Base-by-base conservation (phyloP, 2,888 invertebrate genomes). In the Platerodrilus igneus region DNA sequence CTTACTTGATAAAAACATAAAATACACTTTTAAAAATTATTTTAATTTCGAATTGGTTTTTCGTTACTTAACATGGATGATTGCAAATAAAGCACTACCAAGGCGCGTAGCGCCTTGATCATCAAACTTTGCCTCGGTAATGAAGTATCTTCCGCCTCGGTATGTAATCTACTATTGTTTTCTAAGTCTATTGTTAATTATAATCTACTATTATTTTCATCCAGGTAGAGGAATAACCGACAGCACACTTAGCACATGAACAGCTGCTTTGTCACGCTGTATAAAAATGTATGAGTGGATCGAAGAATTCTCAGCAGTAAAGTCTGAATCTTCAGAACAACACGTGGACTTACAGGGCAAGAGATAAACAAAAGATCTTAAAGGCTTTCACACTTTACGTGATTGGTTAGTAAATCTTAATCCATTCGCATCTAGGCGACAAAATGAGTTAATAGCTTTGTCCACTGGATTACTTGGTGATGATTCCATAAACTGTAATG, bases 181-280 rank as follows among this genome's bases (percentile, higher is more conserved):
- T n/a, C n/a, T n/a, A n/a, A n/a, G n/a, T n/a, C n/a, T 23, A 23
- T 10, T 9, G 10, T 4, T 23, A 4, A 4, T 23, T 6, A 8
- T 9, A 5, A 23, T 23, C 23, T 4, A 23, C 4, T 23, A 9
- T 23, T 9, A 8, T 23, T 23, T 23, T 23, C 9, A 8, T 23
- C 23, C 23, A 23, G 9, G 23, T 9, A 23, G 23, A 23, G n/a
- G 4, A 8, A 23, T 23, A 23, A 23, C 23, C 10, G 23, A 23
- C 10, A 23, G 23, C 23, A 23, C 23, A 9, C 23, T 23, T 23
- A 23, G 23, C 9, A 23, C n/a, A n/a, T 23, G 23, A 10, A 23
- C 10, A 23, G n/a, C 6, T 23, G n/a, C 7, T 23, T 23, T 23
- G 23, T 10, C n/a, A 23, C 23, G 9, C 23, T 23, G 23, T 10